These are phyloP conservation scores for Hippasteria phrygiana DNA, from an alignment of 53 echinoderm and acorn worm species.

Conservation along the genomic window DNA sequence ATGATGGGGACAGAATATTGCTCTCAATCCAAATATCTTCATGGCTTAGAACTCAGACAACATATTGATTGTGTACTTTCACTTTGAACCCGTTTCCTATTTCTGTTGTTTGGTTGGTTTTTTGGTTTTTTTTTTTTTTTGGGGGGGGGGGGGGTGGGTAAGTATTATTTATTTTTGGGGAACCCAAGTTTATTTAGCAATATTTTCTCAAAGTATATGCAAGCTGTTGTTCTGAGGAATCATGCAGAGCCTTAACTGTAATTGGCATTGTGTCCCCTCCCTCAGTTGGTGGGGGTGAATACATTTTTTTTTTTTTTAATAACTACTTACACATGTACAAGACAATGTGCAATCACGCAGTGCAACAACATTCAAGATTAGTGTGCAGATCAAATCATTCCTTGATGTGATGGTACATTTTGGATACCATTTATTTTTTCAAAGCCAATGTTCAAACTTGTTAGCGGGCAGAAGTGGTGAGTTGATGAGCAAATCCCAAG, in stretches of 20 bases:
- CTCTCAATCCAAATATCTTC: no score
- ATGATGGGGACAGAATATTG: no score
- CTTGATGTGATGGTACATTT: not conserved
- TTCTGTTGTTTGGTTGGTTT: no score
- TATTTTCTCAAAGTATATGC: not conserved
- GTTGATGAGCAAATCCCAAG: not conserved
- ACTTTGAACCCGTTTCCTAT: no score
- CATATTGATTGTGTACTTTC: no score
- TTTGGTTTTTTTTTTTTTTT: no score
- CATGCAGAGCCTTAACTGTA: not conserved
- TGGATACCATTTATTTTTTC: not conserved
- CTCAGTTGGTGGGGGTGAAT: not conserved
- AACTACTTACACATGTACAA: no score
- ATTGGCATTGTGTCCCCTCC: not conserved
- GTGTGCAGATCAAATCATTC: slow-evolving; percentile 4
- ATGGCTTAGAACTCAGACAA: no score
- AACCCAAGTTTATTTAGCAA: no score
- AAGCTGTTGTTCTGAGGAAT: not conserved
- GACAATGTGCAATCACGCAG: not conserved
- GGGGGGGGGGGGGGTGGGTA: no score
- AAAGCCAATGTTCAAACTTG: not conserved
- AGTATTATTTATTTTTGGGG: no score
- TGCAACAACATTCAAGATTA: not conserved
- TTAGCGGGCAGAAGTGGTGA: slow-evolving; percentile 5
- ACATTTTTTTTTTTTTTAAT: no score